phyloP scores from a whole-genome alignment of 2,797 vertebrate genomes.

The Enoplosus armatus region DNA sequence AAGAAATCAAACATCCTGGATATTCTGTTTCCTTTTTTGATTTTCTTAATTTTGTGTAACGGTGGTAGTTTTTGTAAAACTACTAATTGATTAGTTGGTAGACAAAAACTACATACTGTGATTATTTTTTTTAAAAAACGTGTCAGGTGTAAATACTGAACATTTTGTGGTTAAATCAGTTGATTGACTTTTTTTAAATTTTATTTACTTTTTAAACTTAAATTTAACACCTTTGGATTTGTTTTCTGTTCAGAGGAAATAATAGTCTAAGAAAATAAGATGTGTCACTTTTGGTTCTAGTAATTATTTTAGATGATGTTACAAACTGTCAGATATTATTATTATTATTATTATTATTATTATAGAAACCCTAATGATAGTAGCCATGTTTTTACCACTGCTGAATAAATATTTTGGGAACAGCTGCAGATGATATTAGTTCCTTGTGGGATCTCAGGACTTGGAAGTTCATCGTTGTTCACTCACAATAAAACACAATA shows the following conservation, averaged over 20 bases:
- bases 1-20: background rate
- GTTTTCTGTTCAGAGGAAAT: background rate
- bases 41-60: background rate
- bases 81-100: background rate
- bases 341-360: background rate
- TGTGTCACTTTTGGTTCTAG: background rate
- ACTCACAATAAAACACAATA: background rate
- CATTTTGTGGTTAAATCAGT: background rate
- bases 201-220: too few relatives aligned
- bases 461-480: background rate
- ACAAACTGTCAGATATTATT: background rate
- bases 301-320: background rate
- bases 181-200: background rate
- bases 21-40: background rate
- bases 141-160: background rate
- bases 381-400: background rate
- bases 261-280: background rate
- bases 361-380: background rate
- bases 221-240: background rate
- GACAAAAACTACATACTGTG: too few relatives aligned
- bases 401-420: background rate
- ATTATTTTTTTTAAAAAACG: too few relatives aligned
- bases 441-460: conserved; percentile 12
- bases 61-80: background rate
- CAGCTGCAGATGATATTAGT: background rate